Conservation (phyloP, 2,888 invertebrate genomes). For the Chrysina gloriosa region DNA sequence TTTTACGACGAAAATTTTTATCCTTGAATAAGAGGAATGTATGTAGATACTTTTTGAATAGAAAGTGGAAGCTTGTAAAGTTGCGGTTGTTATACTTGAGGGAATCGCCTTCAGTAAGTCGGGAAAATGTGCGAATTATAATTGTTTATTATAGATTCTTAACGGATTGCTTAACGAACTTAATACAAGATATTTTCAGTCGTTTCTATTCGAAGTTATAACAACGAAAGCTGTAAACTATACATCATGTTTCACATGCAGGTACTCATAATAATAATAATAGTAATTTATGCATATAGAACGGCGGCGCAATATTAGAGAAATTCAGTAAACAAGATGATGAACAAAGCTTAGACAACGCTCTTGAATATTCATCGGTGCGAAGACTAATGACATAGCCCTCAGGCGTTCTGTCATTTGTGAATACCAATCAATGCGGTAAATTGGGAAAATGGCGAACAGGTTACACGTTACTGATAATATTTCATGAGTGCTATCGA, state of each 20-base stretch:
- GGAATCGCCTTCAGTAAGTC: too few species aligned
- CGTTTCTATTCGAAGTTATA: too few species aligned
- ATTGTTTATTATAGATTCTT: too few species aligned
- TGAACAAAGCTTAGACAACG: slow-evolving; percentile 22
- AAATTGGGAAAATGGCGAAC: slow-evolving; percentile 15
- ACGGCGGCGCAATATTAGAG: neutral
- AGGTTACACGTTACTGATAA: slow-evolving; percentile 25
- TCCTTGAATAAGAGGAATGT: neutral
- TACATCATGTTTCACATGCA: too few species aligned
- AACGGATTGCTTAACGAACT: too few species aligned
- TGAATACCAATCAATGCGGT: slow-evolving; percentile 21
- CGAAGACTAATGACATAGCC: slow-evolving; percentile 25
- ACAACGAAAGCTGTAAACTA: too few species aligned
- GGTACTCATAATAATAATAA: too few species aligned
- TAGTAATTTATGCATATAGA: neutral
- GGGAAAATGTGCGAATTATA: too few species aligned
- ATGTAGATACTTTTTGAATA: neutral
- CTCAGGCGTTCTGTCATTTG: slow-evolving; percentile 27
- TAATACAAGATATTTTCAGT: too few species aligned
- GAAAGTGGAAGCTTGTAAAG: too few species aligned
- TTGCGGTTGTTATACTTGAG: too few species aligned
- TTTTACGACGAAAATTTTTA: neutral
- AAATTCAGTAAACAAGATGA: slow-evolving; percentile 14
- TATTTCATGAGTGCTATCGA: slow-evolving; percentile 19
- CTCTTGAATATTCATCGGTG: slow-evolving; percentile 30